Base-by-base conservation (phyloP, 2,797 vertebrate genomes). In the Menidia menidia region DNA sequence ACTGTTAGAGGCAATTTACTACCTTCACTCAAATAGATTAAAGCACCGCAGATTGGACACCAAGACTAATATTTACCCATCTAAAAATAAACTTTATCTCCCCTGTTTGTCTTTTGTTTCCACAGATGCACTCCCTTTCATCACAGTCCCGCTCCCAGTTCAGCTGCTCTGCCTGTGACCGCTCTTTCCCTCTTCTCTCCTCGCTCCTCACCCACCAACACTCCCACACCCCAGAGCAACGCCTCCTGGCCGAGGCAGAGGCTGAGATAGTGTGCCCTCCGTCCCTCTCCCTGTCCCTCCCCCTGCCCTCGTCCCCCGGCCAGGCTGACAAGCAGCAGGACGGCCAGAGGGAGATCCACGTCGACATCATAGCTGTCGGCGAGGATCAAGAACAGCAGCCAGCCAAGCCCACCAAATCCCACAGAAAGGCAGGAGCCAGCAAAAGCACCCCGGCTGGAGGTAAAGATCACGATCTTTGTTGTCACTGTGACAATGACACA, bases 161-260 rank as follows among this genome's bases (percentile, higher is more conserved):
- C 91, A 97, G 95, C 87, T 98, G 97, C 75, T 91, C 96, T 0
- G 91, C 95, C 59, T 98, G 97, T 4, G 96, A 97, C 82, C 87
- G 95, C 85, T 91, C 95, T 83, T 95, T 98, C 89, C 92, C 94
- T 57, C 95, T 90, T 54, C 95, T 93, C 65, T 95, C 96, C 7
- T 96, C 95, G 33, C 94, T 98, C 44, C 90, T 97, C 80, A 95
- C 94, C 33, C 97, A 98, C 89, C 97, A 98, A 86, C 96, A 96
- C 89, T 95, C 96, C 41, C 97, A 98, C 83, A 96, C 95, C 14
- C 96, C 95, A 1, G 97, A 97, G 86, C 97, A 96, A 59, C 94
- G 94, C 25, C 95, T 95, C 32, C 91, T 96, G 60, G 95, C 95
- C 0, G 96, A 96, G 81, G 96, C 96, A 0, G 96, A 96, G 25